Percentiles rank a stretch among this genome's conserved stretches.
phyloP scores from a whole-genome alignment of 2,797 vertebrate species.

The Sebastes baramenuke region DNA sequence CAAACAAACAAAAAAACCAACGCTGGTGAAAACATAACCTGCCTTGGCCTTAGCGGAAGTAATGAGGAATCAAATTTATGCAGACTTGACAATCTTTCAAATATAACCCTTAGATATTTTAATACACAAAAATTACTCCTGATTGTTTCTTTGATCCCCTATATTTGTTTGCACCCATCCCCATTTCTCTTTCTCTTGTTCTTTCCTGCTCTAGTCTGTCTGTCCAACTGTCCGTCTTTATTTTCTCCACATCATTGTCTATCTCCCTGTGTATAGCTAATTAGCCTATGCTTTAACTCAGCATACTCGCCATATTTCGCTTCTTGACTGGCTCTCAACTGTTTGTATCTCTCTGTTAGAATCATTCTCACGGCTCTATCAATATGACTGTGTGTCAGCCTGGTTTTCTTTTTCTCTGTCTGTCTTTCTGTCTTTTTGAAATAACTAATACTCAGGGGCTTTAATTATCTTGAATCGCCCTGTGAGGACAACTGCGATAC shows the following conservation, averaged over 20 bases:
- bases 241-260: background rate
- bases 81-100: background rate
- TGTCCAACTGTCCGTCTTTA: background rate
- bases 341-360: background rate
- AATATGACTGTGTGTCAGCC: background rate
- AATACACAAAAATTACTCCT: background rate
- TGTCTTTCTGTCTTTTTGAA: background rate
- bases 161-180: background rate
- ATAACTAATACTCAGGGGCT: conserved; percentile 1
- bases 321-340: background rate
- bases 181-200: background rate
- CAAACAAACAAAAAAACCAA: no score
- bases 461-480: conserved; percentile 17
- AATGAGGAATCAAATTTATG: background rate
- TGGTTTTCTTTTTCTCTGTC: background rate
- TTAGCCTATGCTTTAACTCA: background rate
- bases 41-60: no score
- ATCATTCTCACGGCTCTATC: background rate
- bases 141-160: background rate
- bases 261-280: background rate
- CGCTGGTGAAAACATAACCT: no score
- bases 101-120: background rate
- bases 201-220: background rate
- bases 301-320: background rate
- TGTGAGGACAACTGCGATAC: background rate